Evolutionary conservation across 2,888 invertebrate genomes (phyloP).

Genomic region (Phymatocera aterrima): DNA sequence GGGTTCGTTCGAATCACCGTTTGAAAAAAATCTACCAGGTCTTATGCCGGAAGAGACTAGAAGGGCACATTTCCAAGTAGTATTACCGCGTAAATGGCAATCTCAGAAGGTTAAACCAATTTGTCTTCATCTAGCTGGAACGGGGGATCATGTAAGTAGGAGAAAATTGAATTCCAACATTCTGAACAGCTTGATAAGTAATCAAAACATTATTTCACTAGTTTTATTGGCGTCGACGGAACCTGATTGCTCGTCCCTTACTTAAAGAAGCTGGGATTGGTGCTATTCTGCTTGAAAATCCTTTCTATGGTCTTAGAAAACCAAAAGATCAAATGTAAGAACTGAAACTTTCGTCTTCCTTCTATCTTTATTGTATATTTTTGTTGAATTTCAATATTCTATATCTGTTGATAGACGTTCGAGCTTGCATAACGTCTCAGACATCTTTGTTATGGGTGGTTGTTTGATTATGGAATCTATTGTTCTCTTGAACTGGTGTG

Average conservation of each 20-base stretch:
- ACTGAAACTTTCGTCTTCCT: constrained; percentile 52
- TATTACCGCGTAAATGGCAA: constrained; percentile 89
- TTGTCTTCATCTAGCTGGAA: constrained; percentile 97
- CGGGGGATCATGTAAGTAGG: constrained; percentile 95
- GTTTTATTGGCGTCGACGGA: constrained; percentile 94
- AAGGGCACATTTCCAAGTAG: constrained; percentile 89
- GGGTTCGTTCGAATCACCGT: constrained; percentile 92
- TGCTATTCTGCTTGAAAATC: constrained; percentile 96
- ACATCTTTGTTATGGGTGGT: constrained; percentile 99
- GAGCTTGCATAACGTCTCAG: constrained; percentile 94
- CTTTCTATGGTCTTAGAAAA: constrained; percentile 94
- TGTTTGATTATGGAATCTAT: constrained; percentile 95
- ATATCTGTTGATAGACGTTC: constrained; percentile 82
- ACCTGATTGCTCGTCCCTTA: constrained; percentile 93
- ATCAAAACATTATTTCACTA: constrained; percentile 69
- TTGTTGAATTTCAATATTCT: constrained; percentile 34
- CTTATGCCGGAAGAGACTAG: constrained; percentile 90
- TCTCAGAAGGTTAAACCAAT: constrained; percentile 84
- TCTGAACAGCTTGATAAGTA: neutral
- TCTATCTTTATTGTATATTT: constrained; percentile 27
- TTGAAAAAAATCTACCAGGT: constrained; percentile 89
- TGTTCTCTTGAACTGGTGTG: constrained; percentile 96
- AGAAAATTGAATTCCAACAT: constrained; percentile 27
- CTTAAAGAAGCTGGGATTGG: constrained; percentile 93
- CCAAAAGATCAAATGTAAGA: constrained; percentile 90